Percentiles rank a stretch among this genome's conserved stretches.
These are phyloP conservation scores for Apus apus DNA, from an alignment of 2,113 vertebrate species.

Conservation along the genomic window DNA sequence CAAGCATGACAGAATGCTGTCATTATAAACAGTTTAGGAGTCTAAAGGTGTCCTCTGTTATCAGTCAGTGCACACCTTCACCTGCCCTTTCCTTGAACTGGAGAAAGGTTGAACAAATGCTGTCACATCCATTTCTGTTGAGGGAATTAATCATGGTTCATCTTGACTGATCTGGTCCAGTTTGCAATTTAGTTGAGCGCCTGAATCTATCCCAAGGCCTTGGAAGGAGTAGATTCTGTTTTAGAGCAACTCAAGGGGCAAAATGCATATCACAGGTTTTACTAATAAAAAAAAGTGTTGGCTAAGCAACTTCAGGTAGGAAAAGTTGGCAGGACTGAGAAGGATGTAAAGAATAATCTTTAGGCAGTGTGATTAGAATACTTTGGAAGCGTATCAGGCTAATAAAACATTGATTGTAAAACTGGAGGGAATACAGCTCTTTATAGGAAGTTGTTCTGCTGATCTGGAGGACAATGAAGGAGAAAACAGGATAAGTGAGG, in stretches of 20 bases:
- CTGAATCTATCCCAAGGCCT: neutral
- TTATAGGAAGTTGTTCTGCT: neutral
- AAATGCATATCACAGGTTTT: neutral
- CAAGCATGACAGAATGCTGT: rapidly evolving
- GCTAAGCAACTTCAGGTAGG: neutral
- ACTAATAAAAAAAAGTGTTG: neutral
- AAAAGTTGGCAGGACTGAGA: neutral
- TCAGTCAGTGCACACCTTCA: neutral
- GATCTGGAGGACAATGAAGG: neutral
- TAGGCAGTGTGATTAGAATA: neutral
- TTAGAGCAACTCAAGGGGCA: neutral
- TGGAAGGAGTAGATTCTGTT: neutral
- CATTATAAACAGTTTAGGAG: neutral
- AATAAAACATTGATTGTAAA: neutral
- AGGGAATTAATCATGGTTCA: neutral
- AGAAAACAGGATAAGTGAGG: neutral
- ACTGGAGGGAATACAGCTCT: neutral
- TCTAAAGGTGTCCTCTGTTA: neutral
- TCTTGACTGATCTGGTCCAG: neutral
- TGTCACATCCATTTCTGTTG: neutral
- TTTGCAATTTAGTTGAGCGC: neutral
- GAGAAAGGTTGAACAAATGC: neutral
- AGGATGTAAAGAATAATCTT: neutral
- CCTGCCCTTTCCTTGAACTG: neutral
- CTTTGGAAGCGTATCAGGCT: neutral